phyloP scores from a whole-genome alignment of 2,797 vertebrate species.

The Premnoplex brunnescens region DNA sequence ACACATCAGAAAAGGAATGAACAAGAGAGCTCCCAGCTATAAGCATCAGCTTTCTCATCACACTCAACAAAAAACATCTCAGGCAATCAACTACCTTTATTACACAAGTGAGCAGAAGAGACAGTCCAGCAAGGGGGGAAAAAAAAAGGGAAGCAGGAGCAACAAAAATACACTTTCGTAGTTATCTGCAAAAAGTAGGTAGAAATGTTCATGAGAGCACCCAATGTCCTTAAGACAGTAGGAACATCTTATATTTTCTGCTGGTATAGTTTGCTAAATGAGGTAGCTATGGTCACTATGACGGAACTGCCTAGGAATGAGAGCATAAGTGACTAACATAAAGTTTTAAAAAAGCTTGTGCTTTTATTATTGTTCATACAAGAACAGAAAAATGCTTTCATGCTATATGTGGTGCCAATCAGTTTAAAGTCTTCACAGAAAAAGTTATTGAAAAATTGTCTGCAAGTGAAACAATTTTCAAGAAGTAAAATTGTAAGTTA shows the following conservation, averaged over 20 bases:
- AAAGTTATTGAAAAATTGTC: background rate
- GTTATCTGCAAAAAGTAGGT: background rate
- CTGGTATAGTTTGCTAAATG: background rate
- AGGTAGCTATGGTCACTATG: background rate
- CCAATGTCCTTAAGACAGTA: background rate
- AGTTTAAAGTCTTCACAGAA: background rate
- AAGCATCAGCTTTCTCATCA: background rate
- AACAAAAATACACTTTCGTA: background rate
- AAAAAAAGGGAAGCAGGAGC: background rate
- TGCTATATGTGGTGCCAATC: background rate
- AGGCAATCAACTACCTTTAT: background rate
- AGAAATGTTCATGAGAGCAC: background rate
- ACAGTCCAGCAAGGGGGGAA: rapidly evolving
- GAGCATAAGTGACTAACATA: background rate
- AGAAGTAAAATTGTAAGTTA: background rate
- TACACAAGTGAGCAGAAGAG: background rate
- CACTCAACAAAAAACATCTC: background rate
- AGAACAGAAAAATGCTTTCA: background rate
- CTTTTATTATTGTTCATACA: background rate
- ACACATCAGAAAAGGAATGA: background rate
- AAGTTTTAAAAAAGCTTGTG: background rate
- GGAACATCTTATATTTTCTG: background rate
- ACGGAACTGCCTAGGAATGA: background rate
- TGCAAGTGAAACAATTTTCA: background rate
- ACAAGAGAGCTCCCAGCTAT: background rate